phyloP scores from a whole-genome alignment of 2,888 invertebrate genomes.

The Harpagoxenus sublaevis region DNA sequence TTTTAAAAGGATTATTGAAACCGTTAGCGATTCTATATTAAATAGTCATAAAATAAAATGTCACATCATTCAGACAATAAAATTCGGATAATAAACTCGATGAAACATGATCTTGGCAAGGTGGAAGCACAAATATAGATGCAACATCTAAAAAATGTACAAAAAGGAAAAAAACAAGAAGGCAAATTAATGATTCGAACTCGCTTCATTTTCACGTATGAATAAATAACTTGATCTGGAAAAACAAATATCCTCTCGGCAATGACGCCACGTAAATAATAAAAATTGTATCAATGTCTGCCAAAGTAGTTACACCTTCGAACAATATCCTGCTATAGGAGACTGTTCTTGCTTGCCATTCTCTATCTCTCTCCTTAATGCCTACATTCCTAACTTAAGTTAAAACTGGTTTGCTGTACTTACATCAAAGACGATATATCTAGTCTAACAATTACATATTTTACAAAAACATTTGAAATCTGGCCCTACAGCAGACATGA shows the following conservation, averaged over 20 bases:
- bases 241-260: slow-evolving; percentile 52
- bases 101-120: slow-evolving; percentile 66
- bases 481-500: slow-evolving; percentile 77
- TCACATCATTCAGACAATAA: slow-evolving; percentile 50
- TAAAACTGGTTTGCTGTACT: slow-evolving; percentile 78
- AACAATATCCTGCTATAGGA: slow-evolving; percentile 75
- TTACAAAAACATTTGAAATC: slow-evolving; percentile 82
- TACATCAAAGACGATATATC: slow-evolving; percentile 79
- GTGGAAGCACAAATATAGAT: slow-evolving; percentile 74
- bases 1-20: slow-evolving; percentile 43
- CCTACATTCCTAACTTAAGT: slow-evolving; percentile 77
- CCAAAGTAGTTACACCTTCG: slow-evolving; percentile 83
- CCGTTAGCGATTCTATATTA: neutral
- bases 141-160: slow-evolving; percentile 65
- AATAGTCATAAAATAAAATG: slow-evolving; percentile 28
- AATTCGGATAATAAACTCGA: slow-evolving; percentile 68
- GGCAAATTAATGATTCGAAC: slow-evolving; percentile 57
- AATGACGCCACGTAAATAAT: slow-evolving; percentile 50
- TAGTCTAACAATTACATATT: slow-evolving; percentile 82
- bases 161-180: slow-evolving; percentile 27
- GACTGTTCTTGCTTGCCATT: slow-evolving; percentile 78
- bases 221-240: slow-evolving; percentile 48
- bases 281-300: slow-evolving; percentile 82
- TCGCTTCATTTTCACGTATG: slow-evolving; percentile 53
- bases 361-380: slow-evolving; percentile 77